Percentiles rank a stretch among this genome's conserved stretches.
Evolutionary conservation across 2,888 invertebrate species (phyloP).

Genomic region (Dorcus hopei): DNA sequence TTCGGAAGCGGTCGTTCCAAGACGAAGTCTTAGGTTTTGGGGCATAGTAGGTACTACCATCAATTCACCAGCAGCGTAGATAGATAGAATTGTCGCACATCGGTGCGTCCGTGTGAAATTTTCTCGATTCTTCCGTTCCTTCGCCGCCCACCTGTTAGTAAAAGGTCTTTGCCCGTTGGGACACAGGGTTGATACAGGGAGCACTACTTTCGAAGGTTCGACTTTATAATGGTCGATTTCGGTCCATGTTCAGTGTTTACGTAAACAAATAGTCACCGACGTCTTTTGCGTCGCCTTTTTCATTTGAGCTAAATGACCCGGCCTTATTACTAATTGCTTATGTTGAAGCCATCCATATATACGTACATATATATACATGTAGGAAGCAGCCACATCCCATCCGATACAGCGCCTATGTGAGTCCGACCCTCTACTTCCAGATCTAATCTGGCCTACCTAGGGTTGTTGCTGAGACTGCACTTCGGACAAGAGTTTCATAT

Average conservation of each 20-base stretch:
- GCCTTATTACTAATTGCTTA: slow-evolving; percentile 43
- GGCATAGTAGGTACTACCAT: too few species aligned
- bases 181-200: background rate
- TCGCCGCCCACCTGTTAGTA: background rate
- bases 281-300: slow-evolving; percentile 10
- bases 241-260: slow-evolving; percentile 16
- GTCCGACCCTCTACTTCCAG: slow-evolving; percentile 16
- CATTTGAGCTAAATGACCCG: slow-evolving; percentile 29
- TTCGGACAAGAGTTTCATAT: slow-evolving; percentile 26
- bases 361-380: slow-evolving; percentile 19
- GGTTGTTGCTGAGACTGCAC: slow-evolving; percentile 31
- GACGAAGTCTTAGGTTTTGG: background rate
- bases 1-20: slow-evolving; percentile 4
- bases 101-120: background rate
- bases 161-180: background rate
- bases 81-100: background rate
- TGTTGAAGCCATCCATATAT: slow-evolving; percentile 48
- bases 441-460: slow-evolving; percentile 25
- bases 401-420: slow-evolving; percentile 25
- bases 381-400: slow-evolving; percentile 25
- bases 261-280: slow-evolving; percentile 3
- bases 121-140: background rate
- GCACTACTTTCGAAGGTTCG: slow-evolving; percentile 12
- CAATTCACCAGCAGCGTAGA: too few species aligned
- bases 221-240: slow-evolving; percentile 11